phyloP scores from a whole-genome alignment of 2,888 invertebrate genomes.

The Lycophotia porphyrea region DNA sequence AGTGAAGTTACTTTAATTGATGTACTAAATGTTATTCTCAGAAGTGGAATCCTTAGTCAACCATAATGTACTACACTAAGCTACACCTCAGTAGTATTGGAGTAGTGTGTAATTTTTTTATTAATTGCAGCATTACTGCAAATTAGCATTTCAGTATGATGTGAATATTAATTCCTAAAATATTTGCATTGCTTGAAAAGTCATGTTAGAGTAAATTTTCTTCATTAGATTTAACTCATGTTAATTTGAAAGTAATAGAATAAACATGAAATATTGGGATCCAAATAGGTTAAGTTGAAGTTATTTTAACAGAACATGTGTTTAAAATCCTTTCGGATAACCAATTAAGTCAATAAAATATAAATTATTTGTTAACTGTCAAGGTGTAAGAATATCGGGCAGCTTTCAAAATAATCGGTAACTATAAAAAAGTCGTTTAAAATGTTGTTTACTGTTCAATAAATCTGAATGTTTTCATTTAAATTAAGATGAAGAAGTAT shows the following conservation, averaged over 20 bases:
- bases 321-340: background rate
- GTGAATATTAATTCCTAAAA: background rate
- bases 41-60: background rate
- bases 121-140: background rate
- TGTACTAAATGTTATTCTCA: background rate
- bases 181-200: background rate
- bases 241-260: background rate
- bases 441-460: background rate
- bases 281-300: background rate
- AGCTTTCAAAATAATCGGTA: background rate
- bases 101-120: background rate
- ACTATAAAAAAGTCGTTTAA: background rate
- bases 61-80: background rate
- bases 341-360: background rate
- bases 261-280: background rate
- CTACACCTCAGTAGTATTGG: too few species aligned
- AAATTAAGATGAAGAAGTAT: constrained; percentile 31
- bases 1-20: background rate
- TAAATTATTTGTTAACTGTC: background rate
- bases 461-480: constrained; percentile 29
- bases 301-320: background rate
- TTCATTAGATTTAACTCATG: background rate
- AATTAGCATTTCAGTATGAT: background rate
- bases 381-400: background rate
- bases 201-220: background rate